These are phyloP conservation scores for Ephydatia muelleri DNA, from an alignment of 37 sponge, comb jelly and placozoan species.

Conservation along the genomic window DNA sequence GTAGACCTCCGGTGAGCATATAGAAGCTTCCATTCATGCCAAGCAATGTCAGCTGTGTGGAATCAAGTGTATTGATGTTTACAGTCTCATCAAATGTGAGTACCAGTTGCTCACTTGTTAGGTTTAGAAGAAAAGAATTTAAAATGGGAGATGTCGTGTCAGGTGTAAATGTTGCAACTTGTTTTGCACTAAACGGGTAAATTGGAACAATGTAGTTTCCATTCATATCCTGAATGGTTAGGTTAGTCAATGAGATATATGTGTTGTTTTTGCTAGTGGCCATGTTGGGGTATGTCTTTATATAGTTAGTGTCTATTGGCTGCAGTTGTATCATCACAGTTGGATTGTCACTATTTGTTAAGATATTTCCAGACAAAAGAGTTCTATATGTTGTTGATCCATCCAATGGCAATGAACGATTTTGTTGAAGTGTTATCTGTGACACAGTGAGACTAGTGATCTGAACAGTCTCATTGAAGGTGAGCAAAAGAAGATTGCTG, in stretches of 20 bases:
- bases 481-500: constrained; percentile 55
- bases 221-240: constrained; percentile 67
- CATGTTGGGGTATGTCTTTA: constrained; percentile 73
- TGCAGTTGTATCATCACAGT: constrained; percentile 50
- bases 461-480: constrained; percentile 80
- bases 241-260: constrained; percentile 60
- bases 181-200: constrained; percentile 6
- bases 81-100: constrained; percentile 87
- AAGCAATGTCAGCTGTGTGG: constrained; percentile 32
- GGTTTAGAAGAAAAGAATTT: constrained; percentile 64
- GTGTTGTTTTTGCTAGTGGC: constrained; percentile 74
- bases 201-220: constrained; percentile 65
- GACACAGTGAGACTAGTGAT: constrained; percentile 48
- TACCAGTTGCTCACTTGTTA: constrained; percentile 64
- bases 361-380: constrained; percentile 36
- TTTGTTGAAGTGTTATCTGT: constrained; percentile 68
- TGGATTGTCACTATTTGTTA: constrained; percentile 53
- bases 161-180: constrained; percentile 51
- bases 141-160: constrained; percentile 75
- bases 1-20: constrained; percentile 60
- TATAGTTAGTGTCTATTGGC: constrained; percentile 77
- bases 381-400: constrained; percentile 1
- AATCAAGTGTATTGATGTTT: constrained; percentile 69
- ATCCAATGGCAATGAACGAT: constrained; percentile 2
- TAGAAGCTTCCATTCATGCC: constrained; percentile 8